phyloP scores from a whole-genome alignment of 2,888 invertebrate species.

The Microctonus hyperodae region DNA sequence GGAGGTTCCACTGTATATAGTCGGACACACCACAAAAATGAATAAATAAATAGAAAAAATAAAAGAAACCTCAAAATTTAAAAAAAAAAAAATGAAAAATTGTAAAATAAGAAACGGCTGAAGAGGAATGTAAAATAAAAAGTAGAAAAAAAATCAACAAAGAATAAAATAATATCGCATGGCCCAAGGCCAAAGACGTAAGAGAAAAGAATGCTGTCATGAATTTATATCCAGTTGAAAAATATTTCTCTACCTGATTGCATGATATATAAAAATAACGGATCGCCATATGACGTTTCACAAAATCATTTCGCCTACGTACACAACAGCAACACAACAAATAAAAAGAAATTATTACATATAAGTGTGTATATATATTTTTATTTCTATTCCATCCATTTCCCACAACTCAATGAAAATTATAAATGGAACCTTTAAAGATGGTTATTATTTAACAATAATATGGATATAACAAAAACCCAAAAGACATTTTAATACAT shows the following conservation, averaged over 20 bases:
- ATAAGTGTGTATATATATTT: not conserved
- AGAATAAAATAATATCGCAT: not conserved
- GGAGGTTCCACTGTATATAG: too few species aligned
- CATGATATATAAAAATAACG: slow-evolving; percentile 27
- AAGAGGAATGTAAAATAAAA: not conserved
- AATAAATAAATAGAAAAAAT: slow-evolving; percentile 15
- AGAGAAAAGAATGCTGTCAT: slow-evolving; percentile 26
- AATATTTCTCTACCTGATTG: slow-evolving; percentile 23
- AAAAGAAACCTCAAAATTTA: slow-evolving; percentile 12
- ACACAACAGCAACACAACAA: not conserved
- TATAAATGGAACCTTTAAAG: not conserved
- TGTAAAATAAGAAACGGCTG: slow-evolving; percentile 4
- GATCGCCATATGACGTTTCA: slow-evolving; percentile 24
- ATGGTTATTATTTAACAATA: not conserved
- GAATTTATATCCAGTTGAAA: slow-evolving; percentile 25
- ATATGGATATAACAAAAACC: too few species aligned
- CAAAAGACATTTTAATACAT: not conserved
- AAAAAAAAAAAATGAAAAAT: not conserved
- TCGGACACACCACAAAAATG: not conserved
- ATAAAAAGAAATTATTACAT: not conserved
- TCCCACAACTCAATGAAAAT: not conserved
- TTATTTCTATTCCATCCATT: not conserved
- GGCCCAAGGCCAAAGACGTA: slow-evolving; percentile 39
- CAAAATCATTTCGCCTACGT: slow-evolving; percentile 7
- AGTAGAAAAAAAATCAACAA: not conserved